Conservation (phyloP, 2,797 vertebrate species). For the Pseudochromis fuscus region DNA sequence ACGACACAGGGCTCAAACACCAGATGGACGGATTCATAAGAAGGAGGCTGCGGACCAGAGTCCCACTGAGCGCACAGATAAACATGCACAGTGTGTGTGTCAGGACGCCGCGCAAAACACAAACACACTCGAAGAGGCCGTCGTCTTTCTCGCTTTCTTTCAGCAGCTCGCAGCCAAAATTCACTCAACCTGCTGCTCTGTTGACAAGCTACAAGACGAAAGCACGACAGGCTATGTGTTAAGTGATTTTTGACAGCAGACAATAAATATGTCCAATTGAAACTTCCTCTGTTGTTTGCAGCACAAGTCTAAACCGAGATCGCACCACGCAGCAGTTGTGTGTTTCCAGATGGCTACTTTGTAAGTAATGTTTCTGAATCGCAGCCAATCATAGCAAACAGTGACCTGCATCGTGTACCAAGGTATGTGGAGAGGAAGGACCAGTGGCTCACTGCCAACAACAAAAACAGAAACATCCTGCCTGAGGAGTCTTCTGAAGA, state of each 20-base stretch:
- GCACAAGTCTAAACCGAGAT: no score
- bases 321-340: no score
- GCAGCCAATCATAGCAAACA: background rate
- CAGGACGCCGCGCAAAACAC: constrained; percentile 11
- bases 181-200: constrained; percentile 3
- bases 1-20: constrained; percentile 52
- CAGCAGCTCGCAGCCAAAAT: constrained; percentile 1
- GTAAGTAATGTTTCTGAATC: background rate
- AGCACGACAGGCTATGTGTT: background rate
- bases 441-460: no score
- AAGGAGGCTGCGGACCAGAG: constrained; percentile 44
- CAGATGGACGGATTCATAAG: constrained; percentile 61
- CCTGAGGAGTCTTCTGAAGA: no score
- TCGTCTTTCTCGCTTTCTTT: background rate
- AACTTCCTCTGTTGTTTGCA: background rate
- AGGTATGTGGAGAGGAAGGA: background rate
- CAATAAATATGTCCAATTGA: background rate
- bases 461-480: no score
- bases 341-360: constrained; percentile 7
- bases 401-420: background rate
- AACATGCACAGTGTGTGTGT: background rate
- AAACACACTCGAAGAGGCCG: constrained; percentile 21
- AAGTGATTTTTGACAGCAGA: background rate
- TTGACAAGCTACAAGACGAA: background rate
- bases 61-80: constrained; percentile 34